A percentile compares a stretch with the other conserved stretches of the same genome.
Evolutionary conservation across 2,113 vertebrate species (phyloP).

Genomic region (Panthera leo): DNA sequence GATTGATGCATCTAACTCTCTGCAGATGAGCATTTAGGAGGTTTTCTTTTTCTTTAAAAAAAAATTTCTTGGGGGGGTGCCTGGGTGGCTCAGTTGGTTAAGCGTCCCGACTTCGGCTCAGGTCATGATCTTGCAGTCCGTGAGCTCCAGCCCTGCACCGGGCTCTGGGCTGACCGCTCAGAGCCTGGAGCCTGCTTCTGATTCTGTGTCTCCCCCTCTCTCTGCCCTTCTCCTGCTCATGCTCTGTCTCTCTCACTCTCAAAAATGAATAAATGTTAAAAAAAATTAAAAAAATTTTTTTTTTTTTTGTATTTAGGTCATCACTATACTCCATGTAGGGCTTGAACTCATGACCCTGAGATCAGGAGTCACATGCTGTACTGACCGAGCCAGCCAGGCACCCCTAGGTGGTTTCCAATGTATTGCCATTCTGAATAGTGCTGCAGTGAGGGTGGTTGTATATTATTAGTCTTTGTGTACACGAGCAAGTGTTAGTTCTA

Average conservation of each 20-base stretch:
- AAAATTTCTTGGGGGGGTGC: too few relatives aligned
- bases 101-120: too few relatives aligned
- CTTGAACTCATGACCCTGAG: neutral
- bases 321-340: neutral
- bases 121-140: too few relatives aligned
- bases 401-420: neutral
- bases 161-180: too few relatives aligned
- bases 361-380: neutral
- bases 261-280: too few relatives aligned
- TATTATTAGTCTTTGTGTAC: neutral
- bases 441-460: neutral
- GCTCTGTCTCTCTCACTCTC: neutral
- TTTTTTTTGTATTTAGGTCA: neutral
- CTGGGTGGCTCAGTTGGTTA: too few relatives aligned
- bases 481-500: neutral
- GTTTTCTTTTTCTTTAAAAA: neutral
- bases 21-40: neutral
- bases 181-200: too few relatives aligned
- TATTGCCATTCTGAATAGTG: neutral
- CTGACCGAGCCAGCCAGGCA: neutral
- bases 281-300: too few relatives aligned
- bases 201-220: too few relatives aligned
- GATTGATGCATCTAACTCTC: neutral
- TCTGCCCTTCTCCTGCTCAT: neutral
- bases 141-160: too few relatives aligned